Evolutionary conservation across 2,113 vertebrate genomes (phyloP).

Genomic region (Sander vitreus): DNA sequence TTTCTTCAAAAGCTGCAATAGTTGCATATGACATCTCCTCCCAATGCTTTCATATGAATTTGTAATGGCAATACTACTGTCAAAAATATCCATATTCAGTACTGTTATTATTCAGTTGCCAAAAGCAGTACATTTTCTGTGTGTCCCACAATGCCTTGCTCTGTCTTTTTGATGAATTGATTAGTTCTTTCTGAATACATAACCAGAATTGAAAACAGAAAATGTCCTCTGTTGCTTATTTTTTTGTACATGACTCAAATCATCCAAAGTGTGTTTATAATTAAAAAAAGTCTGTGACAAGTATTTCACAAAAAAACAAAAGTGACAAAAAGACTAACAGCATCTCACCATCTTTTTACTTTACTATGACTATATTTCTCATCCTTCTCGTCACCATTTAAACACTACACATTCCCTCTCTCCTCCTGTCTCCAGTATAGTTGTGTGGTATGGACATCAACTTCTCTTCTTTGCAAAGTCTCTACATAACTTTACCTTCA

Average conservation of each 20-base stretch:
- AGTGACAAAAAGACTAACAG: conserved; percentile 20
- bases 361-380: conserved; percentile 3
- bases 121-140: conserved; percentile 33
- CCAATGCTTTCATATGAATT: conserved; percentile 45
- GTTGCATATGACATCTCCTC: conserved; percentile 31
- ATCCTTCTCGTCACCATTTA: background rate
- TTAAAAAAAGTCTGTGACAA: background rate
- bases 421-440: background rate
- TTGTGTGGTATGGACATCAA: conserved; percentile 28
- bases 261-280: conserved; percentile 21
- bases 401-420: background rate
- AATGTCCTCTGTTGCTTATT: conserved; percentile 7
- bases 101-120: conserved; percentile 36
- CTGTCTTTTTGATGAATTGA: conserved; percentile 46
- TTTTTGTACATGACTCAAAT: conserved; percentile 24
- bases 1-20: conserved; percentile 42
- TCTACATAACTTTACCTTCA: conserved; percentile 28
- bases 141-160: conserved; percentile 27
- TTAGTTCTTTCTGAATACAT: conserved; percentile 46
- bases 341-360: conserved; percentile 3
- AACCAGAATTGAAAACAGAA: conserved; percentile 38
- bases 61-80: conserved; percentile 47
- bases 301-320: conserved; percentile 25
- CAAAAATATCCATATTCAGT: conserved; percentile 33
- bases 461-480: conserved; percentile 17